Evolutionary conservation across 2,888 invertebrate genomes (phyloP), one percentile per base, ranked within the genome.

Genomic region (Acanthococcus lagerstroemiae): DNA sequence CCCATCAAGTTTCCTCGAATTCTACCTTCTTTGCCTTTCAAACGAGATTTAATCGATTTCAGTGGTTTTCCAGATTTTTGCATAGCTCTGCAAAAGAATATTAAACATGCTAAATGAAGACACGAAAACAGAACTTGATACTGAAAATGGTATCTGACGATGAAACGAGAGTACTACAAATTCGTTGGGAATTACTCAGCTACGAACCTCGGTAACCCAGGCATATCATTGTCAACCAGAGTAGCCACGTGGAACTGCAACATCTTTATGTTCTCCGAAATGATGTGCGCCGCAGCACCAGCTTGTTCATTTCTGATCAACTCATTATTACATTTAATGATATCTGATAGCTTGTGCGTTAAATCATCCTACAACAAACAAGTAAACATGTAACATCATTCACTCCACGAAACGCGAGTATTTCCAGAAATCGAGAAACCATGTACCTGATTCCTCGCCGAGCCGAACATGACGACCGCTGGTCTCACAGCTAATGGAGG

Each of bases 1-100:
- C 99, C 99, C 99, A 99, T 99, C 73, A 99, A 84, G 77, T 99
- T 99, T 73, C 99, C 99, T 78, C 99, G 83, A 73, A 99, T 97
- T 73, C 99, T 83, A 0, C 99, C 99, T 84, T 99, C 99, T 76
- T 99, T 99, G 21, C 97, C 96, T 78, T 97, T 97, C 57, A 92
- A 76, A 55, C 99, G 84, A 3, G 96, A 92, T 77, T 99, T 99
- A 63, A 99, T 83, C 0, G 99, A 95, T 80, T 99, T 99, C 7
- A 99, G 78, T 0, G 99, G 99, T 75, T 99, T 90, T 3, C 99
- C 99, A 0, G 96, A 96, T 77, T 99, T 99, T 77, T 99, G 99
- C 85, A 95, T 94, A 9, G 99, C 99, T 73, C 90, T 83, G 72
- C 60, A 70, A 69, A 54, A 5, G n/a, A 15, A 57, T 25, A 3